A percentile compares a stretch with the other conserved stretches of the same genome.
Evolutionary conservation across 2,797 vertebrate genomes (phyloP).

Genomic region (Monodelphis domestica): DNA sequence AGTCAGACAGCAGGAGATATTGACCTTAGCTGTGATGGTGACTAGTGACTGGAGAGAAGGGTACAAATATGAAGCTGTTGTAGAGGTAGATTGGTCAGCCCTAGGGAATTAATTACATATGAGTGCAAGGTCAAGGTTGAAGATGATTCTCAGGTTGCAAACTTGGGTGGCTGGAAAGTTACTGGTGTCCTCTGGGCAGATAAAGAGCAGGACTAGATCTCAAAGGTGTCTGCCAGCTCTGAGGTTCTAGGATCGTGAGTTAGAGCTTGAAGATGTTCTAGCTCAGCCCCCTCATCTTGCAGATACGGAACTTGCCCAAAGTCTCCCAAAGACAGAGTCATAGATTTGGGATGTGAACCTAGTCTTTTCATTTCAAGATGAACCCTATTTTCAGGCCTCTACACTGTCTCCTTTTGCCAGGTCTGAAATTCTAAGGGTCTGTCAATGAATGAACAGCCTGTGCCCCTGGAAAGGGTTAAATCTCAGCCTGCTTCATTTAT

Average conservation of each 20-base stretch:
- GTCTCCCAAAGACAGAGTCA: background rate
- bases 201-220: background rate
- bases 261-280: background rate
- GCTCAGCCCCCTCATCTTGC: background rate
- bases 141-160: background rate
- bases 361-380: slow-evolving; percentile 4
- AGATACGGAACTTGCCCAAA: background rate
- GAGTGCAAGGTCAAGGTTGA: background rate
- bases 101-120: background rate
- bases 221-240: background rate
- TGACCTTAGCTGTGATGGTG: background rate
- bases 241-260: background rate
- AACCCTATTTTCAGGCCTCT: background rate
- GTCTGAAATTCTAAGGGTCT: background rate
- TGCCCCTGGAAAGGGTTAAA: slow-evolving; percentile 10
- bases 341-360: background rate
- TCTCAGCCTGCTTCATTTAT: background rate
- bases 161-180: background rate
- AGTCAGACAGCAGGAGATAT: background rate
- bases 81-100: background rate
- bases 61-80: background rate
- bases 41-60: background rate
- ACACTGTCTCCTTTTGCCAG: background rate
- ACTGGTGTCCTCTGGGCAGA: background rate
- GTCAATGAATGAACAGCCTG: background rate